Evolutionary conservation across 2,888 invertebrate species (phyloP).

Genomic region (Agrochola circellaris): DNA sequence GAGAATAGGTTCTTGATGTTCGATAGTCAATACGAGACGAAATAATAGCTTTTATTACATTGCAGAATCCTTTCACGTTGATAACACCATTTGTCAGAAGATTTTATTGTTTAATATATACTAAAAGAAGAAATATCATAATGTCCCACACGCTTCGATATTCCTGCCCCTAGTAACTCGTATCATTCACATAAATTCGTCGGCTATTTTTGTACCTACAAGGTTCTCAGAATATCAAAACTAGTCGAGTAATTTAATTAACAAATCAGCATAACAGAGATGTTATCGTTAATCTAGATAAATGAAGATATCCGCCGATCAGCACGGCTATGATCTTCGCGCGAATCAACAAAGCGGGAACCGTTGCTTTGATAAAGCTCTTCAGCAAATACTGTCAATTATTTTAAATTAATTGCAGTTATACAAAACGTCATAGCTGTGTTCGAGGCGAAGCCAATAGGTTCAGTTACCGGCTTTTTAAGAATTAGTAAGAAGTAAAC

Average conservation of each 20-base stretch:
- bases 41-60: slow-evolving; percentile 61
- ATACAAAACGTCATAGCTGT: slow-evolving; percentile 41
- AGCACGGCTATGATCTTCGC: slow-evolving; percentile 35
- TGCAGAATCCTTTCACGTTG: slow-evolving; percentile 40
- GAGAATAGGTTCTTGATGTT: slow-evolving; percentile 59
- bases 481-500: slow-evolving; percentile 26
- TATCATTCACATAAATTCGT: slow-evolving; percentile 12
- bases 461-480: slow-evolving; percentile 38
- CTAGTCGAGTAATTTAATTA: slow-evolving; percentile 38
- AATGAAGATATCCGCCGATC: slow-evolving; percentile 39
- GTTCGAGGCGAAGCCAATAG: slow-evolving; percentile 27
- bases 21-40: slow-evolving; percentile 52
- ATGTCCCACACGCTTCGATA: not conserved
- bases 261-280: slow-evolving; percentile 43
- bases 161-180: not conserved
- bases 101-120: slow-evolving; percentile 26
- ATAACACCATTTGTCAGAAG: slow-evolving; percentile 44
- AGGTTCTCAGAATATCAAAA: slow-evolving; percentile 39
- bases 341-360: slow-evolving; percentile 48
- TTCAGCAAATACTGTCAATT: slow-evolving; percentile 57
- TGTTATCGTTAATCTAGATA: slow-evolving; percentile 55
- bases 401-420: slow-evolving; percentile 58
- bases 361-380: slow-evolving; percentile 49
- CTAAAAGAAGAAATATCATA: not conserved
- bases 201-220: slow-evolving; percentile 4